Conservation (phyloP, 2,113 vertebrate species). For the Anguilla rostrata region DNA sequence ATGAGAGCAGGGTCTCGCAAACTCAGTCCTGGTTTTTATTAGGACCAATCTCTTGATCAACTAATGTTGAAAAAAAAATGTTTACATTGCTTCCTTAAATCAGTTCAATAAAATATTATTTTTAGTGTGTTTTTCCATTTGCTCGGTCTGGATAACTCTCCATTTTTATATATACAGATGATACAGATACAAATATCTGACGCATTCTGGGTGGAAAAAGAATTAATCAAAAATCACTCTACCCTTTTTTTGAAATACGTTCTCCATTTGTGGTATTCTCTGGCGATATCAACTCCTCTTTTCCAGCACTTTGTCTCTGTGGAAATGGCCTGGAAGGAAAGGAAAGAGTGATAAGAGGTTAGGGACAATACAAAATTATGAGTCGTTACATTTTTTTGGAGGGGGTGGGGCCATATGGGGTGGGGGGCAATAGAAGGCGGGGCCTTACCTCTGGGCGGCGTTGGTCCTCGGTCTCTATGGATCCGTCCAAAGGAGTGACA, state of each 20-base stretch:
- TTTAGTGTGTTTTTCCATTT: not conserved
- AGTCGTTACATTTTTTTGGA: no score
- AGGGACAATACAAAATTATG: no score
- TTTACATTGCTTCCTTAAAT: no score
- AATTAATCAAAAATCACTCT: conserved; percentile 30
- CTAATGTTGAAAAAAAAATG: no score
- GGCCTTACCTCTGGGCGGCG: conserved; percentile 81
- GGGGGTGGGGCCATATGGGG: no score
- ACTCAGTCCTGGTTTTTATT: no score
- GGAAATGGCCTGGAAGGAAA: conserved; percentile 73
- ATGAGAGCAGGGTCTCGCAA: not conserved
- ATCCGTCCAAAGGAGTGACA: conserved; percentile 89
- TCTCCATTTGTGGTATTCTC: conserved; percentile 98
- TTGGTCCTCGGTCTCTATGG: conserved; percentile 80
- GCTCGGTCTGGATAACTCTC: no score
- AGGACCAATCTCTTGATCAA: no score
- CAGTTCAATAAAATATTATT: no score
- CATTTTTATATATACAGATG: no score
- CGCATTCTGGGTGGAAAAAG: not conserved
- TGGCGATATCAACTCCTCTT: conserved; percentile 90
- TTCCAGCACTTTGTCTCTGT: conserved; percentile 93
- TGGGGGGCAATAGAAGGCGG: not conserved
- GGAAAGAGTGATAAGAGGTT: not conserved
- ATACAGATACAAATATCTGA: not conserved
- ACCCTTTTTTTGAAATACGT: conserved; percentile 99